phyloP scores from a whole-genome alignment of 2,888 invertebrate species.

The Diarsia mendica region DNA sequence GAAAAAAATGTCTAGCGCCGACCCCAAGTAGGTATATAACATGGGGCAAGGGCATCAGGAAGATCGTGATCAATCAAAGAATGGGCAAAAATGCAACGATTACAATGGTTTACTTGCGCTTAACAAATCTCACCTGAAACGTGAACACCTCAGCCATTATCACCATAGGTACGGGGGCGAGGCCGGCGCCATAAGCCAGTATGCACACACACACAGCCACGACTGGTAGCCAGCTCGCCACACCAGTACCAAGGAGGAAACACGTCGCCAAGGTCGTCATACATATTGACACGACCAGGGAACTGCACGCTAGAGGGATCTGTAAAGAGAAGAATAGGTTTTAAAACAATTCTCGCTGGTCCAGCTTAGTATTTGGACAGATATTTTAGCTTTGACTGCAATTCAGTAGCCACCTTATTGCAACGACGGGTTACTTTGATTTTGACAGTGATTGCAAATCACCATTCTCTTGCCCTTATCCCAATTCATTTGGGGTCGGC shows the following conservation, averaged over 20 bases:
- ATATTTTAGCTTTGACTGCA: background rate
- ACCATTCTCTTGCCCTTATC: too few species aligned
- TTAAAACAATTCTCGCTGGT: background rate
- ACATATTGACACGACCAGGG: constrained; percentile 77
- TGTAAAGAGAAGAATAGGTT: constrained; percentile 56
- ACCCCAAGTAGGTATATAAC: too few species aligned
- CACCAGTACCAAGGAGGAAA: constrained; percentile 72
- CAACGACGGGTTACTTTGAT: background rate
- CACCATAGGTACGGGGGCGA: constrained; percentile 82
- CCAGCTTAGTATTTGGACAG: background rate
- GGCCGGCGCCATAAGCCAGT: constrained; percentile 80
- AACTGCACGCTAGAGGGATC: constrained; percentile 79
- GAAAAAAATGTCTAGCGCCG: too few species aligned
- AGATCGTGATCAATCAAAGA: background rate
- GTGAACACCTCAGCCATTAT: constrained; percentile 83
- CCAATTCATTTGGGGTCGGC: too few species aligned
- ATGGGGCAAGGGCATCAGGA: too few species aligned
- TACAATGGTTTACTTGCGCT: background rate
- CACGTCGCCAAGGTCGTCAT: constrained; percentile 79
- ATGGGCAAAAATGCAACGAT: background rate
- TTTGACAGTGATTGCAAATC: background rate
- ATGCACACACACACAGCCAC: constrained; percentile 78
- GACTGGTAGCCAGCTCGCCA: constrained; percentile 75
- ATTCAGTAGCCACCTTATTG: background rate
- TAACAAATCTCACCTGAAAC: constrained; percentile 74